These are phyloP conservation scores for Jacana jacana DNA, from an alignment of 2,113 vertebrate species.

Conservation along the genomic window DNA sequence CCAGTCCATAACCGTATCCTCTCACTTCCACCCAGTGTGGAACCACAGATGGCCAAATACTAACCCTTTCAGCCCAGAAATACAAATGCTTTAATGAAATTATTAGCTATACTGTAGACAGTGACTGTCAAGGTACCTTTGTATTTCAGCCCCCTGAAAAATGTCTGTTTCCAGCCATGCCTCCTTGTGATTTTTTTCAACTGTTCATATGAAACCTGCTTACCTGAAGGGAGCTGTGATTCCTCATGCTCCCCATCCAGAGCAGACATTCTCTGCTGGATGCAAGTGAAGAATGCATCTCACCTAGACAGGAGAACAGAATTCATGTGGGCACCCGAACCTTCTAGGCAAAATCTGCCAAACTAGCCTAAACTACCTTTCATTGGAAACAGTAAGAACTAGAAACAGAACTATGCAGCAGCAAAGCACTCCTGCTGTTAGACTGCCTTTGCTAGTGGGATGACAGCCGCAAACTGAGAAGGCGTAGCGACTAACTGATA, in stretches of 20 bases:
- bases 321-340: not conserved
- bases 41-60: not conserved
- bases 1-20: not conserved
- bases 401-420: not conserved
- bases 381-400: not conserved
- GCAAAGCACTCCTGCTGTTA: not conserved
- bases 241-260: not conserved
- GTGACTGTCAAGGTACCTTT: not conserved
- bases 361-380: not conserved
- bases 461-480: not conserved
- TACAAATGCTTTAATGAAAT: not conserved
- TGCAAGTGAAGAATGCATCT: not conserved
- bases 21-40: not conserved
- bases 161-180: not conserved
- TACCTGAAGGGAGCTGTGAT: not conserved
- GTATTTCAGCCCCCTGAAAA: not conserved
- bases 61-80: not conserved
- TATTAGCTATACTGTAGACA: not conserved
- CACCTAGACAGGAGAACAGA: not conserved
- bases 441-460: not conserved
- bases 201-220: not conserved
- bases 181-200: not conserved
- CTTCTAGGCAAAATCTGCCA: not conserved
- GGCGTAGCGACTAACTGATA: accelerated
- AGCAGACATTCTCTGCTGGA: not conserved